These are phyloP conservation scores for Morpho helenor DNA, from an alignment of 2,888 invertebrate species.

Conservation along the genomic window DNA sequence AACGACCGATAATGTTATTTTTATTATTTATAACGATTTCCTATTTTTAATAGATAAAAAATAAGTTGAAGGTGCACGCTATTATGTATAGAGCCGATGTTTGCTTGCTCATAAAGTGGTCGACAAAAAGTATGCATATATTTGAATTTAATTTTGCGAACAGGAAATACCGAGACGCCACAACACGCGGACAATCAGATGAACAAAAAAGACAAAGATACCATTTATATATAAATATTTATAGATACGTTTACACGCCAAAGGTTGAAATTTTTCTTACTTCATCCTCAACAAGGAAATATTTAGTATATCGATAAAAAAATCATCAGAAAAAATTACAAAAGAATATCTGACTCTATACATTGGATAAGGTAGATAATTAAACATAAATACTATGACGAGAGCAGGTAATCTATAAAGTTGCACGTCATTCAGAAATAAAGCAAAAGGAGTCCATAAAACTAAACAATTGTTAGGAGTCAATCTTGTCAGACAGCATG, in stretches of 20 bases:
- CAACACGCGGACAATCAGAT: constrained; percentile 42
- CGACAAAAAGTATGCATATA: constrained; percentile 73
- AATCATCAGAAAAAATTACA: constrained; percentile 2
- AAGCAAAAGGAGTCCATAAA: constrained; percentile 64
- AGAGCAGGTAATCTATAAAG: constrained; percentile 26
- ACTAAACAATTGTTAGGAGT: constrained; percentile 71
- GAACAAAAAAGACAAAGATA: constrained; percentile 39
- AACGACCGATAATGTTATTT: too few relatives aligned
- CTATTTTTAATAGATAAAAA: too few relatives aligned
- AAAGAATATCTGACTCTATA: constrained; percentile 1
- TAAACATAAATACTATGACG: constrained; percentile 15
- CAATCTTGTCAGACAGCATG: constrained; percentile 70
- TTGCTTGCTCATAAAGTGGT: constrained; percentile 46
- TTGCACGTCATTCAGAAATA: constrained; percentile 31
- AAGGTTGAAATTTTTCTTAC: constrained; percentile 16
- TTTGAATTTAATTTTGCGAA: constrained; percentile 70
- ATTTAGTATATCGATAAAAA: constrained; percentile 6
- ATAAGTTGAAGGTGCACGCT: neutral
- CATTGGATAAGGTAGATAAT: constrained; percentile 6
- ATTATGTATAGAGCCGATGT: constrained; percentile 33
- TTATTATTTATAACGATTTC: too few relatives aligned
- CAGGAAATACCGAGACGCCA: constrained; percentile 65
- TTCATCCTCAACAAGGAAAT: constrained; percentile 19
- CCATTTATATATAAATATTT: constrained; percentile 30
- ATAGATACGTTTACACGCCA: constrained; percentile 15